Conservation (phyloP, 1,140 invertebrate genomes). For the Apis mellifera region Amel_HAv3.1 CM009941.2:13175501-13176000, state of each 20-base stretch:
- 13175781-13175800: too few relatives aligned
- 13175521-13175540: constrained; percentile 61
- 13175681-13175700: neutral
- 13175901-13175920: constrained; percentile 26
- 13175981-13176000: constrained; percentile 51
- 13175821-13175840: too few relatives aligned
- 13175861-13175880: neutral
- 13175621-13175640: constrained; percentile 12
- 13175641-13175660: too few relatives aligned
- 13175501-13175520: constrained; percentile 52
- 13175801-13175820: too few relatives aligned
- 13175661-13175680: constrained; percentile 34
- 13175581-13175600: constrained; percentile 25
- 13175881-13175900: constrained; percentile 29
- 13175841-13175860: neutral
- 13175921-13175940: constrained; percentile 13
- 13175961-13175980: constrained; percentile 31
- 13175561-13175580: constrained; percentile 53
- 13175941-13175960: constrained; percentile 58
- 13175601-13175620: constrained; percentile 36
- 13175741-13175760: too few relatives aligned
- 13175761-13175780: too few relatives aligned
- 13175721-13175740: too few relatives aligned
- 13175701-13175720: too few relatives aligned
- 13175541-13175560: constrained; percentile 34